Percentiles rank a stretch among this genome's conserved stretches.
These are phyloP conservation scores for Agrotis exclamationis DNA, from an alignment of 2,888 invertebrate species.

Conservation along the genomic window DNA sequence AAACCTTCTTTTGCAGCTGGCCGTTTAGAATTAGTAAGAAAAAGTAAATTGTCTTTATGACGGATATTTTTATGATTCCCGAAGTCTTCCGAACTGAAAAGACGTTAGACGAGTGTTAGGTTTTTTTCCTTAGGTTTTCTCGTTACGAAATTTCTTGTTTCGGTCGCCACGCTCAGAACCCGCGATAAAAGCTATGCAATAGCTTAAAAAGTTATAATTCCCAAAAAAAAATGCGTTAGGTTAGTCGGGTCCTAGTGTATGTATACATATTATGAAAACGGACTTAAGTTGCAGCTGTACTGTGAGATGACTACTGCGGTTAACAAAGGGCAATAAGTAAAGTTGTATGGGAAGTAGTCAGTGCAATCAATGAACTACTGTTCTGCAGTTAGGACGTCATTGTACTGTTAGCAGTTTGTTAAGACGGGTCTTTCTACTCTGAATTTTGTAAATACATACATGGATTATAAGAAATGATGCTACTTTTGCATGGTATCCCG, in stretches of 20 bases:
- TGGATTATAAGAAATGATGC: background rate
- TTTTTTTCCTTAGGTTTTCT: too few species aligned
- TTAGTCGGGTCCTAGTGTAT: background rate
- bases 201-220: too few species aligned
- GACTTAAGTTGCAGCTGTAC: background rate
- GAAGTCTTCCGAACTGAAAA: too few species aligned
- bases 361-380: background rate
- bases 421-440: background rate
- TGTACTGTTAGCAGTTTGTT: background rate
- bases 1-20: too few species aligned
- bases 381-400: background rate
- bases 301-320: background rate
- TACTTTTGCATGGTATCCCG: background rate
- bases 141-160: too few species aligned
- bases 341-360: background rate
- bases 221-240: too few species aligned
- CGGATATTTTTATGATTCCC: too few species aligned
- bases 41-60: too few species aligned
- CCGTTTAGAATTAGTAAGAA: too few species aligned
- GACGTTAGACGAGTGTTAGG: too few species aligned
- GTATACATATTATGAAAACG: background rate
- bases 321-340: slow-evolving; percentile 8
- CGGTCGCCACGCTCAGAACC: too few species aligned
- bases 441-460: background rate
- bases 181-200: too few species aligned